Base-by-base conservation (phyloP, 2,113 vertebrate genomes). In the Oryzias javanicus region DNA sequence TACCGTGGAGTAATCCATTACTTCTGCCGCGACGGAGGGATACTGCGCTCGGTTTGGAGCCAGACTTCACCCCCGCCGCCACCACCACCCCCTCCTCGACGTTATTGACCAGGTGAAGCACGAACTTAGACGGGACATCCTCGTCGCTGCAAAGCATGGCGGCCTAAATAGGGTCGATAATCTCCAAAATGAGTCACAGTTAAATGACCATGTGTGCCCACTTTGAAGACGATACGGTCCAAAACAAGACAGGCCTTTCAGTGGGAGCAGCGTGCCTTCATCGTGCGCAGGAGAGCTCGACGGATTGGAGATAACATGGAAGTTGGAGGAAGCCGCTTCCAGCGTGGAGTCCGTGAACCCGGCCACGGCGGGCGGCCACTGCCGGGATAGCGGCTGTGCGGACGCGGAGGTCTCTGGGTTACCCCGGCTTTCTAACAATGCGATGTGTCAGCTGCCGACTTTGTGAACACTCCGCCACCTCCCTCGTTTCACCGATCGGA, bases 91-190 rank as follows among this genome's bases (percentile, higher is more conserved):
- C 65, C 56, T 20, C 61, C 69, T 75, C 69, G 74, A 70, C 70
- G 67, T 76, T 64, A 49, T 59, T 71, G 81, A 74, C 79, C 88
- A 85, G 83, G 86, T 88, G 86, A 88, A 87, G 73, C 78, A 40
- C 76, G 45, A 89, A 90, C 85, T 90, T 84, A 65, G 64, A 86
- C 82, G 86, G 88, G 88, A 90, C 86, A 88, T 80, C 77, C 74
- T 82, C 72, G 53, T 60, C 71, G 40, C 73, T 25, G 60, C 62
- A 14, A 61, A 80, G 71, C 85, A 85, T 84, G 84, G 82, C 85
- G 85, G 85, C 84, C 86, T 84, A 77, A 78, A 80, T 64, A 50
- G 64, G 77, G 76, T 86, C 77, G 64, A 74, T 84, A 80, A 86
- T 84, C 78, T 80, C 72, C 76, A 15, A 45, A 72, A 52, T 67